A percentile compares a stretch with the other conserved stretches of the same genome.
phyloP scores from a whole-genome alignment of 2,113 vertebrate genomes.

The Chunga burmeisteri region DNA sequence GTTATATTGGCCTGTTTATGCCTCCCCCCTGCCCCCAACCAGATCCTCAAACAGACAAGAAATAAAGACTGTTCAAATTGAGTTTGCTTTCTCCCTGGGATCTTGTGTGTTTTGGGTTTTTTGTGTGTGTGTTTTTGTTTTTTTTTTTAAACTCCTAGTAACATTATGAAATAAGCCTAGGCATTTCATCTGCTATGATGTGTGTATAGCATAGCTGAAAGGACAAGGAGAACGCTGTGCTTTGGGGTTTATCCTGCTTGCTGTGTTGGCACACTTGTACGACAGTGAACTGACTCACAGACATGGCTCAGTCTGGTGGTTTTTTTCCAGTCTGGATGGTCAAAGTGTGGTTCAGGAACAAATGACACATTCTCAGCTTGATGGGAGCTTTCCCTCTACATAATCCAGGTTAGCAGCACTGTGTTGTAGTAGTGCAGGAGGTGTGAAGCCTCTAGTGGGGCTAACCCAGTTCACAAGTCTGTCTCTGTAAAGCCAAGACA shows the following conservation, averaged over 20 bases:
- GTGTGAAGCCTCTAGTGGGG: not conserved
- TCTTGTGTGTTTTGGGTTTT: not conserved
- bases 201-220: not conserved
- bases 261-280: not conserved
- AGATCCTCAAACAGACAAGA: not conserved
- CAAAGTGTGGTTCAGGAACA: not conserved
- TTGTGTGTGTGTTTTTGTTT: not conserved
- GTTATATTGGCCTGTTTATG: not conserved
- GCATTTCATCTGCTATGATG: not conserved
- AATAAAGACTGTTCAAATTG: not conserved
- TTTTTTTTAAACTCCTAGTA: not conserved
- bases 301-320: not conserved
- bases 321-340: not conserved
- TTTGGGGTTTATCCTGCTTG: not conserved
- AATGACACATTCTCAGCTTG: not conserved
- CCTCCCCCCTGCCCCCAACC: not conserved
- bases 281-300: not conserved
- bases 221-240: rapidly evolving
- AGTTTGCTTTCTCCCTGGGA: not conserved
- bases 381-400: not conserved
- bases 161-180: not conserved
- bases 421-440: not conserved
- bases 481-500: not conserved
- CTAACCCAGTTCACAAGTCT: not conserved
- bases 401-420: not conserved